Conservation (phyloP, 1,140 invertebrate genomes). For the Meloidogyne floridensis region DNA sequence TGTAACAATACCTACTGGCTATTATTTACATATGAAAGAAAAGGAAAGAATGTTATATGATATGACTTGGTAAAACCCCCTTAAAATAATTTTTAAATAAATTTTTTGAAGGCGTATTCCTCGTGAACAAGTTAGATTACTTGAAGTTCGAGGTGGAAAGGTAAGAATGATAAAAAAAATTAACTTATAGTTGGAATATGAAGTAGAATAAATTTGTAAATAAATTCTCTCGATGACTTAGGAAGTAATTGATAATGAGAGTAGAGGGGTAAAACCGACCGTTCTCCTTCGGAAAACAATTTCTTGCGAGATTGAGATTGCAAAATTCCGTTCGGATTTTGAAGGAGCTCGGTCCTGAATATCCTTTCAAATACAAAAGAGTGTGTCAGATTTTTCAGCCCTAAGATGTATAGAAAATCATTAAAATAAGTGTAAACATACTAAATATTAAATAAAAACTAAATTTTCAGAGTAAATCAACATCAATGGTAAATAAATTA, state of each 20-base stretch:
- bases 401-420: too few relatives aligned
- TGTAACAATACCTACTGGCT: constrained; percentile 46
- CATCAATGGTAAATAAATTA: background rate
- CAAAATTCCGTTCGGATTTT: too few relatives aligned
- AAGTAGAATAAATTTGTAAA: too few relatives aligned
- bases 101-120: constrained; percentile 52
- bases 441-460: background rate
- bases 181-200: too few relatives aligned
- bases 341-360: background rate
- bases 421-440: too few relatives aligned
- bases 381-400: too few relatives aligned
- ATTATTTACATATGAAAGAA: constrained; percentile 62
- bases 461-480: background rate
- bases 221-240: too few relatives aligned
- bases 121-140: constrained; percentile 51
- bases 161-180: background rate
- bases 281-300: too few relatives aligned
- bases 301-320: too few relatives aligned
- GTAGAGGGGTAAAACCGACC: too few relatives aligned
- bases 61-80: constrained; percentile 29
- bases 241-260: too few relatives aligned
- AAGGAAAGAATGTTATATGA: constrained; percentile 32
- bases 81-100: constrained; percentile 48
- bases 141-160: constrained; percentile 39
- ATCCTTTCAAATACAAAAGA: too few relatives aligned